phyloP scores from a whole-genome alignment of 2,113 vertebrate species.

The Aplodontia rufa region DNA sequence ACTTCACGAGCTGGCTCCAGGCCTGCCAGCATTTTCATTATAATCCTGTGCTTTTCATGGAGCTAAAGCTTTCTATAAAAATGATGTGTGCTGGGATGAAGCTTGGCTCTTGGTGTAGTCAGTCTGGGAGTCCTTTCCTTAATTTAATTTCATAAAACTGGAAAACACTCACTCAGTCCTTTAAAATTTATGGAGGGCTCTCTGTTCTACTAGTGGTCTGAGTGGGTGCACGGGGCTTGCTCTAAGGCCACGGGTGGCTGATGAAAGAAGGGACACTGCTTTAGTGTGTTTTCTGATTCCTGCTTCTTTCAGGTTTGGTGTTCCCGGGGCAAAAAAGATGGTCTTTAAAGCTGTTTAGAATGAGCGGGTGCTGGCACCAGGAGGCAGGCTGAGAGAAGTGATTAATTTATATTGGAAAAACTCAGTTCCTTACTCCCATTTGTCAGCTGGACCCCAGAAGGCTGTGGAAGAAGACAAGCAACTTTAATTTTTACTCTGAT shows the following conservation, averaged over 20 bases:
- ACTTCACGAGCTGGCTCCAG: constrained; percentile 65
- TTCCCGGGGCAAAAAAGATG: background rate
- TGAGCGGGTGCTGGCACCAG: constrained; percentile 24
- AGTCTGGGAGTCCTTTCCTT: constrained; percentile 74
- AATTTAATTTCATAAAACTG: constrained; percentile 70
- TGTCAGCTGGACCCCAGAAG: constrained; percentile 70
- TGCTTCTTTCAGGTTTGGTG: background rate
- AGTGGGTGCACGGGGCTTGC: background rate
- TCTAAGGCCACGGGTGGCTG: background rate
- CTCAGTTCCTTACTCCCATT: constrained; percentile 39
- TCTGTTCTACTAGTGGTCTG: background rate
- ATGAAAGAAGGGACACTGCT: background rate
- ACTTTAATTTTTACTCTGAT: constrained; percentile 64
- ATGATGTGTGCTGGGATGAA: constrained; percentile 78
- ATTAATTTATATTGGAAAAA: constrained; percentile 66
- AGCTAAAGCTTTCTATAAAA: constrained; percentile 71
- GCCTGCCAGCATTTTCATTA: constrained; percentile 61
- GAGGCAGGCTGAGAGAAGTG: constrained; percentile 21
- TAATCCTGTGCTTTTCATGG: constrained; percentile 49
- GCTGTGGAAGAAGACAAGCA: constrained; percentile 68
- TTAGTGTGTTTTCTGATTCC: background rate
- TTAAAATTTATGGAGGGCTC: constrained; percentile 37
- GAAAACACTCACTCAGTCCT: constrained; percentile 37
- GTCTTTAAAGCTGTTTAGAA: background rate
- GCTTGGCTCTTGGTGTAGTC: constrained; percentile 69